Conservation (phyloP, 1,140 invertebrate genomes). For the Sminthurinus signatus region DNA sequence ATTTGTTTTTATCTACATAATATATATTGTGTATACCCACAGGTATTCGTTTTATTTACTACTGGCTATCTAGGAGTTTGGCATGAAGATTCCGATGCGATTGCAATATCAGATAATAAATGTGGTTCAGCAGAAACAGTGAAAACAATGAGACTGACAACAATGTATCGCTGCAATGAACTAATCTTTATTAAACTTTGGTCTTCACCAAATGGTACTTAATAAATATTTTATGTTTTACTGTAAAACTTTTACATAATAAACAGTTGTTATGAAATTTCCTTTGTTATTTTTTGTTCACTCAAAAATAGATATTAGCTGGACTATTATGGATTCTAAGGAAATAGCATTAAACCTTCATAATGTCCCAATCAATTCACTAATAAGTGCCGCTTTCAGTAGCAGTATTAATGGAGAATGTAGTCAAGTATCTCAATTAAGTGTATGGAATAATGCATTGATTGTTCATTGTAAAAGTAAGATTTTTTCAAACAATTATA, state of each 20-base stretch:
- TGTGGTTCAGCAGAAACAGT: slow-evolving; percentile 13
- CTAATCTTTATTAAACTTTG: slow-evolving; percentile 19
- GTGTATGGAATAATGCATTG: slow-evolving; percentile 16
- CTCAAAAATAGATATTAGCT: slow-evolving; percentile 20
- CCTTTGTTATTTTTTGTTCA: background rate
- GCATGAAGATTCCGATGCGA: slow-evolving; percentile 12
- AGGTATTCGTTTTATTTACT: slow-evolving; percentile 26
- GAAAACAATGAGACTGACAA: slow-evolving; percentile 22
- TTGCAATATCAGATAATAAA: slow-evolving; percentile 18
- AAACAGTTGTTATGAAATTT: background rate
- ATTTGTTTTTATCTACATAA: too few relatives aligned
- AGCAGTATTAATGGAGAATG: slow-evolving; percentile 5
- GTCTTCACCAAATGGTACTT: slow-evolving; percentile 1
- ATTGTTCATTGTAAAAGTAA: slow-evolving; percentile 22
- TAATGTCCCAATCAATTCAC: slow-evolving; percentile 1
- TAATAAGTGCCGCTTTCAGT: slow-evolving; percentile 11
- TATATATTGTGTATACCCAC: too few relatives aligned
- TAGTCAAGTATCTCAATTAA: slow-evolving; percentile 14
- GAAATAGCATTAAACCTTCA: slow-evolving; percentile 5
- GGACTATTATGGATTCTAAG: slow-evolving; percentile 26
- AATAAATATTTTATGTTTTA: background rate
- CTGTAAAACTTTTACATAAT: too few relatives aligned
- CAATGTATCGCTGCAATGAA: slow-evolving; percentile 20
- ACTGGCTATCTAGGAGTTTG: slow-evolving; percentile 21
- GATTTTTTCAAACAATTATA: background rate